Evolutionary conservation across 2,888 invertebrate genomes (phyloP), one percentile per base, ranked within the genome.

Genomic region (Junonia oenone): DNA sequence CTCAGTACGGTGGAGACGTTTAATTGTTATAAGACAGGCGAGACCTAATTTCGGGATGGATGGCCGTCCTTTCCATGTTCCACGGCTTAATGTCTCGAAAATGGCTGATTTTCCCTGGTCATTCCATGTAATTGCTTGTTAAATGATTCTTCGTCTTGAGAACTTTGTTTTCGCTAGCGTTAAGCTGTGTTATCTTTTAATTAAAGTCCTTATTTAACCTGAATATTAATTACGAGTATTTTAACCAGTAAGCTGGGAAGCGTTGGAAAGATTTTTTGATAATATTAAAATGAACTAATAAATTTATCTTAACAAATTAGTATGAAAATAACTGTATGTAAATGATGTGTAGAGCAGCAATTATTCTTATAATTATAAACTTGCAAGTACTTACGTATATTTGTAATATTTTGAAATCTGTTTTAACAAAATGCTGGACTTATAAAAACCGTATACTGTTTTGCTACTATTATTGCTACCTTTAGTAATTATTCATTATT

Each of bases 21-120:
- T 51, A 58, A 49, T 55, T 55, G 55, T 51, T 40, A 48, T 52
- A 55, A 58, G 45, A 58, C 51, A 58, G 51, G 43, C 47, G 48
- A 35, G 45, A 56, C 33, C 45, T 48, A 40, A 55, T 58, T 51
- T 38, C 45, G 35, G 45, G 58, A 58, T 55, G 43, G 55, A 51
- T 58, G 31, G 38, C 48, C 55, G 51, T 58, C 47, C 37, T 56
- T 37, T 45, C 45, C 38, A 37, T 40, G 43, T 56, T 56, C 26
- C 26, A 43, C 40, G 45, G 45, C 45, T 48, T 51, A 56, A 48
- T 26, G 14, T 26, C 43, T 51, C 46, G 51, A 48, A 48, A 49
- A 51, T 56, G 43, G 45, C 26, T 19, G 26, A 43, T 45, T 56
- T 45, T 52, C 56, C 29, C 14, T 31, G 55, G 40, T 45, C 46